Evolutionary conservation across 2,113 vertebrate species (phyloP), one percentile per base, ranked within the genome.

Genomic region (Seriola quinqueradiata): DNA sequence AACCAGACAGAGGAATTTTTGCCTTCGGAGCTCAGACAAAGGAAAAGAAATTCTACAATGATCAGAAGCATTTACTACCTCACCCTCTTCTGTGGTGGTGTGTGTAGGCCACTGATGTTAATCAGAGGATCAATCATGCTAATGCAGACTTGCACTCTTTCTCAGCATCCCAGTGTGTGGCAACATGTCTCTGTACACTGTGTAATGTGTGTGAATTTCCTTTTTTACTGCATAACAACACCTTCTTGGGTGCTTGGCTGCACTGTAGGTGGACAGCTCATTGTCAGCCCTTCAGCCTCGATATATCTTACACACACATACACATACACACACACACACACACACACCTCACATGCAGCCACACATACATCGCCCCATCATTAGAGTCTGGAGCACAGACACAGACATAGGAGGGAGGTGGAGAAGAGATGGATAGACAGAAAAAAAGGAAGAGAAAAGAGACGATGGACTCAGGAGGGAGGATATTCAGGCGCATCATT

Each of bases 211-310:
- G 72, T 48, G 70, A 76, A 70, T 77, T 75, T 73, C 38, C 38
- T 63, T 28, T 21, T 59, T 28, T 21, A 50, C 82, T 81, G 70
- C 52, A 28, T 77, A 83, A 86, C 59, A 89, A 67, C 87, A 79
- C 71, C 61, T 57, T 61, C 81, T 40, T 21, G 38, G 58, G 77
- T 66, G 71, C 79, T 83, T 67, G 38, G 82, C 84, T 80, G 74
- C 71, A 69, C 83, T 46, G 85, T 85, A 90, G 90, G 89, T 92
- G 88, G 90, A 91, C 88, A 92, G 85, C 82, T 90, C 76, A 13
- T 84, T 88, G 87, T 90, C 82, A 91, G 81, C 74, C 70, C 74
- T 74, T 89, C 83, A 87, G 64, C 70, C 83, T 81, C 25, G n/a
- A 81, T 59, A 75, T 59, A 72, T 72, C 46, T 34, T 12, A 1